Conservation (phyloP, 2,113 vertebrate species). For the Thermophis baileyi region DNA sequence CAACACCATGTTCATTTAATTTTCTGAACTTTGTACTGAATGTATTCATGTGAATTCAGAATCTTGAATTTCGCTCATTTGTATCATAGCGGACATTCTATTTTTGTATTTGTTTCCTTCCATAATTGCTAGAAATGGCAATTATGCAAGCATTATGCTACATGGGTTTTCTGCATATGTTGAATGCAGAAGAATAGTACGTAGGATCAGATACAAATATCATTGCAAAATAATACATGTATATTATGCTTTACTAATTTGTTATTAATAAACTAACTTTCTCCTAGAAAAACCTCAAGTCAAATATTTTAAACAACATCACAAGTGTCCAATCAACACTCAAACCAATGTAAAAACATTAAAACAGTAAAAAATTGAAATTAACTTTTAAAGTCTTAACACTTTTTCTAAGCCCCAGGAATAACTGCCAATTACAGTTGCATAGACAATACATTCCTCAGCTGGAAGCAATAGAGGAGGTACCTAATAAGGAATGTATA, state of each 20-base stretch:
- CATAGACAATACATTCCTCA: background rate
- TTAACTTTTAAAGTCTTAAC: background rate
- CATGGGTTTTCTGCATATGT: background rate
- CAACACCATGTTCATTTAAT: background rate
- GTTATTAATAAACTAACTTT: background rate
- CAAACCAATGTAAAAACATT: background rate
- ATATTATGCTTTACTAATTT: background rate
- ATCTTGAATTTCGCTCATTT: background rate
- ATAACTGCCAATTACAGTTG: background rate
- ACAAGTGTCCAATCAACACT: background rate
- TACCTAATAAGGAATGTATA: background rate
- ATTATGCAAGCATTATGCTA: background rate
- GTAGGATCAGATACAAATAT: background rate
- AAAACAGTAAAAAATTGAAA: background rate
- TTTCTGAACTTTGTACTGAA: background rate
- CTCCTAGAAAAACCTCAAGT: background rate
- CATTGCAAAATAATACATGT: background rate
- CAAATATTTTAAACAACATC: background rate
- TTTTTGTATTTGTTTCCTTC: background rate
- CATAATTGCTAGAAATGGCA: constrained; percentile 27
- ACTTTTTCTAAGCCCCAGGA: background rate
- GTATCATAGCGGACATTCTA: background rate
- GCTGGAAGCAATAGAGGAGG: background rate
- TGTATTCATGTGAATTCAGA: background rate
- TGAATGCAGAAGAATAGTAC: background rate